Conservation (phyloP, 1,140 invertebrate genomes). For the Tetranychus urticae region DNA sequence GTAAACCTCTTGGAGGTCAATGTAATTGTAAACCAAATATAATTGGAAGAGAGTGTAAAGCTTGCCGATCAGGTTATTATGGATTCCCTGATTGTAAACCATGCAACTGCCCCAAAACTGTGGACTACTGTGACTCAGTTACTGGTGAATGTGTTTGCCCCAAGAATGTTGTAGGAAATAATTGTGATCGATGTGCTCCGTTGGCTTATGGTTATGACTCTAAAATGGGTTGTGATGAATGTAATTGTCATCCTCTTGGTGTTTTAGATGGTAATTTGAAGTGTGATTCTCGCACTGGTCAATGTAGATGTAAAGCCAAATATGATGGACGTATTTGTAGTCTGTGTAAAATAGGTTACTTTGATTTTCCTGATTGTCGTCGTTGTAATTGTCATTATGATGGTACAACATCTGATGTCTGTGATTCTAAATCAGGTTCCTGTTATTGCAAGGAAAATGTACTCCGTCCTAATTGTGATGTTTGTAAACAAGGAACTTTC, state of each 20-base stretch:
- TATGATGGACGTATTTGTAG: conserved; percentile 70
- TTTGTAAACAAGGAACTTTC: conserved; percentile 72
- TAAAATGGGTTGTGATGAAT: conserved; percentile 82
- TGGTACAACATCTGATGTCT: conserved; percentile 71
- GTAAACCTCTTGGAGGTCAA: conserved; percentile 50
- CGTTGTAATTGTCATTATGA: conserved; percentile 58
- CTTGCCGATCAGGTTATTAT: conserved; percentile 72
- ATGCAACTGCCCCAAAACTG: conserved; percentile 53
- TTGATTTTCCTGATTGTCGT: conserved; percentile 63
- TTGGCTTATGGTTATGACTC: conserved; percentile 83
- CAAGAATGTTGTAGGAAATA: conserved; percentile 46
- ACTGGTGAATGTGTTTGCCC: conserved; percentile 12
- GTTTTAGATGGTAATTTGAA: conserved; percentile 46
- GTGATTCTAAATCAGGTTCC: conserved; percentile 56
- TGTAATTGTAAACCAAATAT: conserved; percentile 80
- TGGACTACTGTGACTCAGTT: conserved; percentile 26
- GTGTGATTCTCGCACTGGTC: conserved; percentile 63
- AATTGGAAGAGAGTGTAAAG: conserved; percentile 69
- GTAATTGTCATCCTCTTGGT: conserved; percentile 61
- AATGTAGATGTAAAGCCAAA: conserved; percentile 59
- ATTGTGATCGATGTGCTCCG: conserved; percentile 63
- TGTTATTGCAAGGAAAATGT: conserved; percentile 81
- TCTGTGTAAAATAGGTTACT: conserved; percentile 57
- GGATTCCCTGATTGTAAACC: conserved; percentile 81
- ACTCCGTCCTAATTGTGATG: conserved; percentile 47